phyloP scores from a whole-genome alignment of 2,888 invertebrate genomes.

The Halictus quadricinctus region DNA sequence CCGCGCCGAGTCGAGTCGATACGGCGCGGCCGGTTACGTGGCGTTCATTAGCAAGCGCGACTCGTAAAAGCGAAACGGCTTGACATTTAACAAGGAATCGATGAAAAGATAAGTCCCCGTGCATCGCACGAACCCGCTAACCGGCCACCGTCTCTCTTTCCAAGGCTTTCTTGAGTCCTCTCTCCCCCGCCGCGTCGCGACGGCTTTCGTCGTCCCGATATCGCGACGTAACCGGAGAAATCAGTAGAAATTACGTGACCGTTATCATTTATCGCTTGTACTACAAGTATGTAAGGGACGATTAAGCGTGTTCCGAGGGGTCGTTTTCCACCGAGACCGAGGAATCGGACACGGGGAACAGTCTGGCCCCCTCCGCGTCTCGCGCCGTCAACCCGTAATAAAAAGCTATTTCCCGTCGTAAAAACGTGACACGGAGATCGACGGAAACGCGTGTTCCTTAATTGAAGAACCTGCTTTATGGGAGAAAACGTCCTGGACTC shows the following conservation, averaged over 20 bases:
- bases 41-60: conserved; percentile 67
- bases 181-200: not conserved
- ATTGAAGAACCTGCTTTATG: not conserved
- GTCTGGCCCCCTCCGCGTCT: not conserved
- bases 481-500: not conserved
- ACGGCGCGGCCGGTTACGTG: conserved; percentile 54
- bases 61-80: conserved; percentile 70
- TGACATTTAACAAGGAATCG: conserved; percentile 72
- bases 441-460: not conserved
- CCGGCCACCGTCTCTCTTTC: conserved; percentile 48
- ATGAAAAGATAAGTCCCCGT: conserved; percentile 68
- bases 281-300: conserved; percentile 49
- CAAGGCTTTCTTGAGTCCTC: not conserved
- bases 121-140: conserved; percentile 66
- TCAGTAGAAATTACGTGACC: conserved; percentile 46
- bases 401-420: conserved; percentile 48
- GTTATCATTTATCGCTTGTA: conserved; percentile 48
- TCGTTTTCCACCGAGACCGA: not conserved
- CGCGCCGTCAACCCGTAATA: conserved; percentile 14
- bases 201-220: conserved; percentile 46
- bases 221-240: conserved; percentile 41
- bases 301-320: conserved; percentile 39
- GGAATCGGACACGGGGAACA: conserved; percentile 4
- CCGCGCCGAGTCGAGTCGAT: conserved; percentile 26
- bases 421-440: not conserved